phyloP scores from a whole-genome alignment of 2,888 invertebrate species.

The Cheilosia soror region DNA sequence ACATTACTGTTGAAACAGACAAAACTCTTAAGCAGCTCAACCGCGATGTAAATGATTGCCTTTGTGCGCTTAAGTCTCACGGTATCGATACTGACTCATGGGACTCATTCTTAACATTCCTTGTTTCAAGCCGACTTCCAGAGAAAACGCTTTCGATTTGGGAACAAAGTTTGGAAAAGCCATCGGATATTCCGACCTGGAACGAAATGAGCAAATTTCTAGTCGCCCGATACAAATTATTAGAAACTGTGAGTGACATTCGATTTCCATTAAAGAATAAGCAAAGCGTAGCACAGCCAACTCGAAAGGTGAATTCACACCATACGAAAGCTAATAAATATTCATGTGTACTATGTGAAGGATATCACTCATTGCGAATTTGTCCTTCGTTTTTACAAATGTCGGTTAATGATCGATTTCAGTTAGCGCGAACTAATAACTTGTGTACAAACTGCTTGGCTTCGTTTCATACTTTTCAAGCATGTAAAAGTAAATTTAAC shows the following conservation, averaged over 20 bases:
- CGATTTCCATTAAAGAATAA: neutral
- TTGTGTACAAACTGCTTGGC: slow-evolving; percentile 31
- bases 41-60: neutral
- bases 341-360: neutral
- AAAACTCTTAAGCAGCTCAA: neutral
- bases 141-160: neutral
- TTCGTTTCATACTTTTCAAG: neutral
- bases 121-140: neutral
- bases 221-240: slow-evolving; percentile 5
- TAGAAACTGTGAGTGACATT: neutral
- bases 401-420: slow-evolving; percentile 9
- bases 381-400: slow-evolving; percentile 21
- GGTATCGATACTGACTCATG: neutral
- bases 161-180: neutral
- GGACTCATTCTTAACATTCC: no score
- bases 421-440: neutral
- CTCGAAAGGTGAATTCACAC: neutral
- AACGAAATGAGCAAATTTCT: slow-evolving; percentile 20
- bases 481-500: slow-evolving; percentile 28
- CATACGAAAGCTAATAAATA: neutral
- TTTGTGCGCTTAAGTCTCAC: neutral
- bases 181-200: slow-evolving; percentile 27
- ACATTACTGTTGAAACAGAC: neutral
- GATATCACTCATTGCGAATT: slow-evolving; percentile 3
- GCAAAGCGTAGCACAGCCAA: neutral